Conservation (phyloP, 2,113 vertebrate species). For the Myrmecophaga tridactyla region DNA sequence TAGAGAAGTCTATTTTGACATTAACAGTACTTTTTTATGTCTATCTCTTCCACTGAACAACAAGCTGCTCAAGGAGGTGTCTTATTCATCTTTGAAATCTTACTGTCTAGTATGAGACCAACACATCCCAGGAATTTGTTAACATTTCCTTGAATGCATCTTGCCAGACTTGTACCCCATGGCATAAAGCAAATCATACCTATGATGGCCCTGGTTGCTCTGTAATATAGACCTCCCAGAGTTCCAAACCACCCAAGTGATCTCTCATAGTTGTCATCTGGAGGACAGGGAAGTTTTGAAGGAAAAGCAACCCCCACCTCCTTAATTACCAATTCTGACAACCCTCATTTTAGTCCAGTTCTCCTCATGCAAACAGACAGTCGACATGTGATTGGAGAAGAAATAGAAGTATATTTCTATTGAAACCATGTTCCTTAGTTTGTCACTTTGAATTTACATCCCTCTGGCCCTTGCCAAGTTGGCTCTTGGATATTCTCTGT, state of each 20-base stretch:
- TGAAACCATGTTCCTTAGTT: conserved; percentile 81
- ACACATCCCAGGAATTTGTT: background rate
- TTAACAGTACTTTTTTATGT: background rate
- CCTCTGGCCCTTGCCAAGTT: conserved; percentile 76
- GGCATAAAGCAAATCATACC: conserved; percentile 21
- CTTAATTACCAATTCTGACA: conserved; percentile 81
- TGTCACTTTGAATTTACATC: conserved; percentile 79
- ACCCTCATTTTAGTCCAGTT: conserved; percentile 76
- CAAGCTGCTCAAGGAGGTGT: background rate
- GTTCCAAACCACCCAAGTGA: conserved; percentile 57
- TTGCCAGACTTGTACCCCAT: background rate
- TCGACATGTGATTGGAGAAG: conserved; percentile 72
- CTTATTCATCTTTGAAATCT: conserved; percentile 3
- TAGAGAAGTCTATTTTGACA: background rate
- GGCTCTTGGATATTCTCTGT: conserved; percentile 71
- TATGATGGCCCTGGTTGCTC: conserved; percentile 41
- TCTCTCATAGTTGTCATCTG: conserved; percentile 71
- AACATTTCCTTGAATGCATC: conserved; percentile 38
- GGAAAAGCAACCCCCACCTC: background rate
- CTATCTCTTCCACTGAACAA: background rate
- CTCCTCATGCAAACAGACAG: conserved; percentile 75
- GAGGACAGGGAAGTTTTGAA: background rate
- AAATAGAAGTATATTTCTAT: conserved; percentile 77
- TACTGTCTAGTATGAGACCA: background rate
- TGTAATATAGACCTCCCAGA: conserved; percentile 48